Percentiles rank a stretch among this genome's conserved stretches.
Evolutionary conservation across 2,888 invertebrate species (phyloP).

Genomic region (Agrochola lota): DNA sequence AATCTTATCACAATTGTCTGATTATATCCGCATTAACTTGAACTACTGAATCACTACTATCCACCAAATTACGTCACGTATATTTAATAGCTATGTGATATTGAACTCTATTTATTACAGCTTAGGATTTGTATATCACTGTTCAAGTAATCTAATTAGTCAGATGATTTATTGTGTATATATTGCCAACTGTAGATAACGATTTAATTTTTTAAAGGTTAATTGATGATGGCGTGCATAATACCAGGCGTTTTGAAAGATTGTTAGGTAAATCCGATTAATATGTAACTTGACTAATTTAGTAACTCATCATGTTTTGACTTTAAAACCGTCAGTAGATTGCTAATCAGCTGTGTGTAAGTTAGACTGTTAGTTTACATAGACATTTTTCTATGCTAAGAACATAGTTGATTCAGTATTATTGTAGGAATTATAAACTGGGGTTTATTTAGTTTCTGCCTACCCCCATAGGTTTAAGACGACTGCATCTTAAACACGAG

Average conservation of each 20-base stretch:
- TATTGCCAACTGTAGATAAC: background rate
- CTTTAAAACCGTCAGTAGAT: background rate
- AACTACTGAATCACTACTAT: slow-evolving; percentile 49
- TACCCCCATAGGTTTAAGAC: no score
- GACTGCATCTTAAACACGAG: background rate
- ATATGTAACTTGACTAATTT: background rate
- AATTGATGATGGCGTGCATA: background rate
- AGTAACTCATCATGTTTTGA: background rate
- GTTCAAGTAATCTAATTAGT: background rate
- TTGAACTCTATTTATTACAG: slow-evolving; percentile 5
- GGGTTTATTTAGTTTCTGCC: background rate
- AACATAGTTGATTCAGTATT: background rate
- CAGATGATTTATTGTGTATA: background rate
- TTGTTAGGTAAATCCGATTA: background rate
- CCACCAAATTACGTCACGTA: slow-evolving; percentile 12
- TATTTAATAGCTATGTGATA: slow-evolving; percentile 4
- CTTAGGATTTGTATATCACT: background rate
- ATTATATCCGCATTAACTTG: slow-evolving; percentile 45
- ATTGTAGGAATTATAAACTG: background rate
- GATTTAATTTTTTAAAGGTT: background rate
- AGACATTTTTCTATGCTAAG: background rate
- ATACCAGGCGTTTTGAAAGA: background rate
- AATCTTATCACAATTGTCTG: slow-evolving; percentile 53
- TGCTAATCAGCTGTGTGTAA: background rate
- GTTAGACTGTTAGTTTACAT: background rate